Evolutionary conservation across 2,113 vertebrate genomes (phyloP).

Genomic region (Pseudopipra pipra): DNA sequence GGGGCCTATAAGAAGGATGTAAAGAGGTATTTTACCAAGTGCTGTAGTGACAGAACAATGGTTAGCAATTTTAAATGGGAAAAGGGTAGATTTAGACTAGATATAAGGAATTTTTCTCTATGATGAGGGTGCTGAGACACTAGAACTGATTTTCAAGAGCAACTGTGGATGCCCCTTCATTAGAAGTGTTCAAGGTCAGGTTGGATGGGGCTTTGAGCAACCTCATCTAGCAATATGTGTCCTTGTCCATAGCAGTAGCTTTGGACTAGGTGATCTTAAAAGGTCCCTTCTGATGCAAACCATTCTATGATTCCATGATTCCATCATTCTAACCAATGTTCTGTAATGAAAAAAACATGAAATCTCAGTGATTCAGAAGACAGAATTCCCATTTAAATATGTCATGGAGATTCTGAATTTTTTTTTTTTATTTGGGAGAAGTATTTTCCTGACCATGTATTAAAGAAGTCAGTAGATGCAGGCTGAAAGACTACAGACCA

Average conservation of each 20-base stretch:
- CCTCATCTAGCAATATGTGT: background rate
- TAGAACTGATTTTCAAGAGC: background rate
- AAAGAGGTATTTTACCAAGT: background rate
- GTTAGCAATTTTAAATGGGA: background rate
- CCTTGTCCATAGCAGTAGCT: background rate
- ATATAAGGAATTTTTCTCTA: background rate
- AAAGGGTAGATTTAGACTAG: background rate
- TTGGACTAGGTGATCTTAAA: background rate
- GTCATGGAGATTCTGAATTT: background rate
- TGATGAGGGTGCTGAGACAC: background rate
- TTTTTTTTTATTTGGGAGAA: background rate
- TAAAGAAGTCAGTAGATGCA: background rate
- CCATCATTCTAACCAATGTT: background rate
- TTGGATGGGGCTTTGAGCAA: background rate
- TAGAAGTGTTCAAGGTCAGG: background rate
- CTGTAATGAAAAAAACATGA: background rate
- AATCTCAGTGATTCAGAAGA: background rate
- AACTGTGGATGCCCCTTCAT: background rate
- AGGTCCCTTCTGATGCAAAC: background rate
- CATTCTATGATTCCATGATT: background rate
- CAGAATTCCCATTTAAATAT: background rate
- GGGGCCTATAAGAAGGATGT: background rate
- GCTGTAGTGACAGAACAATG: background rate
- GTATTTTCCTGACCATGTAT: background rate
- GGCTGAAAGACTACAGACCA: background rate